Percentiles rank a stretch among this genome's conserved stretches.
phyloP scores from a whole-genome alignment of 2,797 vertebrate species.

The Gadopsis marmoratus region DNA sequence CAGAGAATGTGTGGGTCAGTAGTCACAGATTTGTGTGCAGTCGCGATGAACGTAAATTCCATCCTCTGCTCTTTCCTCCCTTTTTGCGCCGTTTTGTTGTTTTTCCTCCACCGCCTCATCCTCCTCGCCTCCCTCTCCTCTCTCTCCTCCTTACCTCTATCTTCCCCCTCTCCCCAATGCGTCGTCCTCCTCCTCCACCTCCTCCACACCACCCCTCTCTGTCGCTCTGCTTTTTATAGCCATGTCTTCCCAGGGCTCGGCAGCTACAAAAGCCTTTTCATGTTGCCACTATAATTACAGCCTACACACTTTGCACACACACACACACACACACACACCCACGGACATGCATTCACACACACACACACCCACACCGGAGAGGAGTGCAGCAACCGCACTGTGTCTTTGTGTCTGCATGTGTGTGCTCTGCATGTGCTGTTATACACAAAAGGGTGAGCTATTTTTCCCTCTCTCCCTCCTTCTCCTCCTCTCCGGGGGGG shows the following conservation, averaged over 20 bases:
- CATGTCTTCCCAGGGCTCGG: constrained; percentile 80
- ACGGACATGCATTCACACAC: neutral
- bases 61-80: constrained; percentile 25
- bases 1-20: constrained; percentile 7
- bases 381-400: constrained; percentile 41
- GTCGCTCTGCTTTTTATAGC: constrained; percentile 87
- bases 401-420: constrained; percentile 75
- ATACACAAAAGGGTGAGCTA: constrained; percentile 83
- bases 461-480: constrained; percentile 77
- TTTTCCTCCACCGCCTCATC: constrained; percentile 55
- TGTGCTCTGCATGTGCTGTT: constrained; percentile 77
- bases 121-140: constrained; percentile 36
- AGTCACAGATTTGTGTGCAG: constrained; percentile 23
- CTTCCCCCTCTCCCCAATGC: constrained; percentile 43
- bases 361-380: constrained; percentile 28
- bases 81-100: constrained; percentile 52
- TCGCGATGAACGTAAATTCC: constrained; percentile 44
- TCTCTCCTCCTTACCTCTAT: constrained; percentile 58
- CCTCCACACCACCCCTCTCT: constrained; percentile 72
- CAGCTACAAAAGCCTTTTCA: constrained; percentile 83
- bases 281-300: constrained; percentile 84
- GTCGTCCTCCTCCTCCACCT: constrained; percentile 42
- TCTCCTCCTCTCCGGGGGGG: constrained; percentile 39
- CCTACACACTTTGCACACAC: constrained; percentile 64
- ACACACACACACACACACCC: constrained; percentile 28